Conservation (phyloP, 2,888 invertebrate species). For the Coenonympha arcania region DNA sequence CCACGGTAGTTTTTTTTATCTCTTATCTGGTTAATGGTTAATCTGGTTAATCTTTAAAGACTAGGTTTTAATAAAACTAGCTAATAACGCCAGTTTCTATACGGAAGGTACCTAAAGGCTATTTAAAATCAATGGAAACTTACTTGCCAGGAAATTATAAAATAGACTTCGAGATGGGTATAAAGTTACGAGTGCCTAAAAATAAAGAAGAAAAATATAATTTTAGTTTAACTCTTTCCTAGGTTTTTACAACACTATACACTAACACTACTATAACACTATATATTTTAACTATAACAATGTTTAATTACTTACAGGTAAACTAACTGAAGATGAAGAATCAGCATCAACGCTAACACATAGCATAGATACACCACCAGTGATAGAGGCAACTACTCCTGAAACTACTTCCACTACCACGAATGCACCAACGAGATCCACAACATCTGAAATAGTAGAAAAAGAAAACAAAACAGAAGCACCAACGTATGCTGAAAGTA, state of each 20-base stretch:
- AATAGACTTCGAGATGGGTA: too few relatives aligned
- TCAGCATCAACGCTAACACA: conserved; percentile 20
- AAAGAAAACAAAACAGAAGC: conserved; percentile 34
- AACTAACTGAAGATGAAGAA: conserved; percentile 58
- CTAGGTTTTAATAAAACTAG: background rate
- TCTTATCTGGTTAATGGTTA: background rate
- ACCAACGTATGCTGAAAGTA: conserved; percentile 30
- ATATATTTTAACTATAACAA: too few relatives aligned
- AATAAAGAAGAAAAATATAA: too few relatives aligned
- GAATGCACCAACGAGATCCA: conserved; percentile 33
- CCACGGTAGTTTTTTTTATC: background rate
- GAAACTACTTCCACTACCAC: conserved; percentile 24
- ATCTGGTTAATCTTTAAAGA: background rate
- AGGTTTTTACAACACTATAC: too few relatives aligned
- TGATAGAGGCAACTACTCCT: conserved; percentile 22
- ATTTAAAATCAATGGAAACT: too few relatives aligned
- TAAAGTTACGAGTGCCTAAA: too few relatives aligned
- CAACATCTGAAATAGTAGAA: conserved; percentile 29
- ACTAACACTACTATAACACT: too few relatives aligned
- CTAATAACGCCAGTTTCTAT: background rate
- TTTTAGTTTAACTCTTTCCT: too few relatives aligned
- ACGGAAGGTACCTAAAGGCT: too few relatives aligned
- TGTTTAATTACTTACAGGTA: conserved; percentile 47
- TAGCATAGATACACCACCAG: conserved; percentile 27
- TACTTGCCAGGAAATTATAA: too few relatives aligned